Evolutionary conservation across 1,140 invertebrate species (phyloP), one percentile per base, ranked within the genome.

Genomic region (Lucilia cuprina): DNA sequence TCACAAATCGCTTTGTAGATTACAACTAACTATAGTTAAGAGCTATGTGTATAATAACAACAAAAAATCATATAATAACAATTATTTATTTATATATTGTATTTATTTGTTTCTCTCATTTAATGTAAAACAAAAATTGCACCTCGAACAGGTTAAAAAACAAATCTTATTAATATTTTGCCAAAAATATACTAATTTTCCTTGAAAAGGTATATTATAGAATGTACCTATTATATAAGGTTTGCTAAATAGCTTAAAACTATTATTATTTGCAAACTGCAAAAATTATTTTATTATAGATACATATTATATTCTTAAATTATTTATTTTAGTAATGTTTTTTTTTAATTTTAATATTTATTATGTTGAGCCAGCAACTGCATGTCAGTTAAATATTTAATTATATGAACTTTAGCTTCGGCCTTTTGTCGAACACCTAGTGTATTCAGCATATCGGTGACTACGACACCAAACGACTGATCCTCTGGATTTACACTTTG

Each of bases 371-470:
- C 89, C 85, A 90, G 86, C 85, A 90, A 83, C 85, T 90, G 89
- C 89, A 90, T 90, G 83, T 90, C 89, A 78, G 89, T 90, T 80
- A 90, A 87, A 88, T 90, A 90, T 88, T 90, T 90, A 12, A 90
- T 90, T 21, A 90, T 90, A 84, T 90, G 89, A 77, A 90, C 89
- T 83, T 90, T 90, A 13, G 89, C 89, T 83, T 90, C 89, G 49
- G 89, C 89, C 82, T 90, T 90, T 75, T 90, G 89, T 82, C 89
- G 87, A 82, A 90, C 89, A 83, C 89, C 89, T 85, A 90, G 87
- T 82, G 89, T 90, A 85, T 90, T 90, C 49, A 90, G 89, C 89
- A 90, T 90, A 86, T 90, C 89, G 65, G 89, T 90, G 83, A 90
- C 89, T 8, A 90, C 89, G 88, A 90, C 90, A 77, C 89, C 89